Conservation (phyloP, 2,888 invertebrate genomes). For the Oasisia sp. region DNA sequence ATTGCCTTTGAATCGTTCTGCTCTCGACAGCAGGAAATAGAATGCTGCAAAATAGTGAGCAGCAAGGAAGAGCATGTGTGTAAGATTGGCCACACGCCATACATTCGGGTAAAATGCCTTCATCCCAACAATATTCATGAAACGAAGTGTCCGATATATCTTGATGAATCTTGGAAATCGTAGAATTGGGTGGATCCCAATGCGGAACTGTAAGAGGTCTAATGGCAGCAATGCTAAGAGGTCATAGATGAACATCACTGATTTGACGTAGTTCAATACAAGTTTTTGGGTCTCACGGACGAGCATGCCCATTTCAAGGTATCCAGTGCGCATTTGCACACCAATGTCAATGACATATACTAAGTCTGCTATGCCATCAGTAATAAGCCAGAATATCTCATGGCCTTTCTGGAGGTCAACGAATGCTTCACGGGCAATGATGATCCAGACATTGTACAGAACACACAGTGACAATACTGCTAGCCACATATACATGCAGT, state of each 20-base stretch:
- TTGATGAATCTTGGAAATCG: slow-evolving; percentile 72
- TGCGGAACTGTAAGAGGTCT: slow-evolving; percentile 86
- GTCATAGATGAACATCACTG: slow-evolving; percentile 86
- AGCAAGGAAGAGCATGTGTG: slow-evolving; percentile 91
- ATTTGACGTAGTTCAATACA: slow-evolving; percentile 87
- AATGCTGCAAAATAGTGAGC: slow-evolving; percentile 99
- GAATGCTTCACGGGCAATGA: slow-evolving; percentile 93
- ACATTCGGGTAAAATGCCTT: slow-evolving; percentile 95
- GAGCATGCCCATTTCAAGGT: slow-evolving; percentile 93
- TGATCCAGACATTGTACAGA: slow-evolving; percentile 94
- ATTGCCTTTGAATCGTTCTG: slow-evolving; percentile 68
- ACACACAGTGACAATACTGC: slow-evolving; percentile 88
- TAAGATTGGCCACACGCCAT: slow-evolving; percentile 93
- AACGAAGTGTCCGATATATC: slow-evolving; percentile 83
- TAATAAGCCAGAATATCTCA: slow-evolving; percentile 53
- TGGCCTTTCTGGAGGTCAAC: slow-evolving; percentile 79
- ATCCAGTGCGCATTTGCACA: slow-evolving; percentile 93
- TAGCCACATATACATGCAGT: slow-evolving; percentile 95
- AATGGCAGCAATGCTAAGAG: slow-evolving; percentile 84
- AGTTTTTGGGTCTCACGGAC: slow-evolving; percentile 91
- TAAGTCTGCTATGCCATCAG: slow-evolving; percentile 85
- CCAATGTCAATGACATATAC: slow-evolving; percentile 88
- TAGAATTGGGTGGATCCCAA: slow-evolving; percentile 78
- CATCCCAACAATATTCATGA: slow-evolving; percentile 95
- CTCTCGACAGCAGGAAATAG: slow-evolving; percentile 91